These are phyloP conservation scores for Sipha maydis DNA, from an alignment of 2,888 invertebrate genomes.

Conservation along the genomic window DNA sequence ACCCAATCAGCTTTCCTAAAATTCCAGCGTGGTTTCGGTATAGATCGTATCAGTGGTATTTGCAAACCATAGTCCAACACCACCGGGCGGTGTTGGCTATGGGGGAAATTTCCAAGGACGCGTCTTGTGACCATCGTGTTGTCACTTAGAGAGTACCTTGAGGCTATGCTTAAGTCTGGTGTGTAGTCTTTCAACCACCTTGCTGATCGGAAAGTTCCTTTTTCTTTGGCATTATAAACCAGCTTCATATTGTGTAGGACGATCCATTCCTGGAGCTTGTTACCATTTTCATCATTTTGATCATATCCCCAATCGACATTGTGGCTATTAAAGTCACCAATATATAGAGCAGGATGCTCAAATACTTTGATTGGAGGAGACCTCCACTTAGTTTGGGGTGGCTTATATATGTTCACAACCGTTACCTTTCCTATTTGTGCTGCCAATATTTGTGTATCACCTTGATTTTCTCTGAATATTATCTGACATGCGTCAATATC, in stretches of 20 bases:
- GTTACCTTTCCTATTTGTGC: conserved; percentile 17
- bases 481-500: neutral
- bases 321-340: too few relatives aligned
- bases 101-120: conserved; percentile 16
- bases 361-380: conserved; percentile 20
- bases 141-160: neutral
- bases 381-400: conserved; percentile 8
- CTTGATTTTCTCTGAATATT: conserved; percentile 8
- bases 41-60: conserved; percentile 30
- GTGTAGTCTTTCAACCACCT: conserved; percentile 41
- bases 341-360: conserved; percentile 29
- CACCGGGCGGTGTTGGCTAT: conserved; percentile 18
- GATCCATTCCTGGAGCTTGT: conserved; percentile 5
- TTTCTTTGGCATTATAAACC: conserved; percentile 29
- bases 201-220: too few relatives aligned
- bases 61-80: neutral
- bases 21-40: conserved; percentile 11
- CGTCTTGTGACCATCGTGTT: neutral
- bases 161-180: conserved; percentile 21
- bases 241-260: conserved; percentile 30
- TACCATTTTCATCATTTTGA: conserved; percentile 22
- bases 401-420: conserved; percentile 23
- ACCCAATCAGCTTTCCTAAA: conserved; percentile 28
- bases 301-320: conserved; percentile 6
- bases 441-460: conserved; percentile 13